Base-by-base conservation (phyloP, 2,113 vertebrate genomes). In the Petroica traversi region DNA sequence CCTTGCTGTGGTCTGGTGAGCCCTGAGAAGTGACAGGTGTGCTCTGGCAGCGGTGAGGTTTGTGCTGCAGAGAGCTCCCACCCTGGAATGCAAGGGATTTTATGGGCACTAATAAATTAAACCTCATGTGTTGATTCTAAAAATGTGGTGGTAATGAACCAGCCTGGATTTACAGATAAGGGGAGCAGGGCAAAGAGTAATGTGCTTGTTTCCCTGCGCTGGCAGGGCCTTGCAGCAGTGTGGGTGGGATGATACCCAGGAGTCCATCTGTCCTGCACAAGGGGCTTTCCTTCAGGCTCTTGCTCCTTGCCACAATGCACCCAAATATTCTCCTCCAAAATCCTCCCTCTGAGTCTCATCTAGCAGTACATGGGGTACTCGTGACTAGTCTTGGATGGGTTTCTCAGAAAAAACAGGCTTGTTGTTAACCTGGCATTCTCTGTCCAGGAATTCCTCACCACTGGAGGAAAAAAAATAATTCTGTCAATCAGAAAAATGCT, bases 71-170 rank as follows among this genome's bases (percentile, higher is more conserved):
- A 89, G 79, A 82, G 12, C 46, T 95, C 74, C 78, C 66, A 79
- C 74, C 77, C 58, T 85, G 81, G 49, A 93, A 79, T 64, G 89
- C 16, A 5, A 57, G 86, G 63, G 67, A 36, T 88, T 97, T 97
- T 93, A 92, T 94, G 58, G 85, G 51, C 68, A 52, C 76, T 87
- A 92, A 88, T 92, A 95, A 95, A 96, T 93, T 91, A 92, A 96
- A 88, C 63, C 63, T 63, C 38, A 33, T 88, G 82, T 79, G 75
- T 85, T 74, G 85, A 55, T 67, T 90, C 34, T 83, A 31, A 83
- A 93, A 88, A 62, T 40, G 80, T 59, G 84, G 38, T 54, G 51
- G 71, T 86, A 69, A 92, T 38, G 89, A 89, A 41, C 40, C 52
- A 92, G 90, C 41, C 49, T 93, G 62, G 57, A 41, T 85, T 78